Evolutionary conservation across 53 echinoderm and acorn worm genomes (phyloP).

Genomic region (Hippasteria phrygiana): DNA sequence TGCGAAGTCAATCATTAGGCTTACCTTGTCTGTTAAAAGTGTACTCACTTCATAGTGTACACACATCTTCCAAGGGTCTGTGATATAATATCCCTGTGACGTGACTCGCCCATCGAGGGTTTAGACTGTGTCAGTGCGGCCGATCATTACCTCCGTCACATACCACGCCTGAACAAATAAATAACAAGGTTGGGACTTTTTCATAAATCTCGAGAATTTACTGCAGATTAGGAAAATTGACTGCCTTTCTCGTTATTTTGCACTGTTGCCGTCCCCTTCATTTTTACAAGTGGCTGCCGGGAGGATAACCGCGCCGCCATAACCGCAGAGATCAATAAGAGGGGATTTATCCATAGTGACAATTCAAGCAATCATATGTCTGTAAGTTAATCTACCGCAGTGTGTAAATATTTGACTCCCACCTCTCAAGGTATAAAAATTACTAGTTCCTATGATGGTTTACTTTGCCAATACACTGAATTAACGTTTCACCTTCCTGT

Average conservation of each 20-base stretch:
- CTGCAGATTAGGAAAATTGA: constrained; percentile 10
- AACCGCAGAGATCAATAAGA: neutral
- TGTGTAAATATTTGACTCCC: neutral
- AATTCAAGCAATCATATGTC: neutral
- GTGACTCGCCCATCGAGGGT: no score
- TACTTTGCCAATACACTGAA: no score
- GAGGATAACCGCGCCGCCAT: neutral
- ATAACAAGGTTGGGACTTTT: neutral
- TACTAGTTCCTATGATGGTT: no score
- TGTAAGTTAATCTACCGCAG: neutral
- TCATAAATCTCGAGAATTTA: neutral
- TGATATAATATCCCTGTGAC: no score
- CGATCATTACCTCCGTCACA: neutral
- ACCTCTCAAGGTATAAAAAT: no score
- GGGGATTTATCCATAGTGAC: neutral
- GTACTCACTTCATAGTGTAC: no score
- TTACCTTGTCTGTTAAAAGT: no score
- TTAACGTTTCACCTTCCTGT: no score
- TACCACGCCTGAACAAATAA: constrained; percentile 16
- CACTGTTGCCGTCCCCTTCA: neutral
- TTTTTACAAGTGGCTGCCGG: neutral
- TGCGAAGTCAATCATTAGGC: no score
- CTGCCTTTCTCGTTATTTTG: neutral
- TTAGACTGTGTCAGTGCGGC: no score
- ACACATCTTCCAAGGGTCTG: no score